Evolutionary conservation across 2,888 invertebrate species (phyloP), one percentile per base, ranked within the genome.

Genomic region (Ennomos erosarius): DNA sequence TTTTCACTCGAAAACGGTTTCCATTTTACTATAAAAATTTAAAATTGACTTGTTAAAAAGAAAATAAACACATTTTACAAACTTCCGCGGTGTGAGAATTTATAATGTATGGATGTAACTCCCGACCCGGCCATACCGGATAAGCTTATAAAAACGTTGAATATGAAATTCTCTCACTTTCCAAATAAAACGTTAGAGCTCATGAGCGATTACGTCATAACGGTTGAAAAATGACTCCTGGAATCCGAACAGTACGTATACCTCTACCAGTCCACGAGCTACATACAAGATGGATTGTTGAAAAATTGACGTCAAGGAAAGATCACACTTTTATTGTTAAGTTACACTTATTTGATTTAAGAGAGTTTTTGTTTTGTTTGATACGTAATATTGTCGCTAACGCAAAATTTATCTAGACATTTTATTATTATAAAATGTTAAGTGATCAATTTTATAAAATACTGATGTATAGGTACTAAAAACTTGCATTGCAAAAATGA

Each of bases 201-300:
- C 81, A 82, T 87, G 87, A 88, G 80, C 88, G 87, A 89, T 88
- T 88, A 87, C 82, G 88, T 87, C 85, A 84, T 83, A 83, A 76
- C 82, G 81, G 78, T 76, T 89, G 88, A 88, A 87, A 87, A 88
- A 89, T 88, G 85, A 87, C 84, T 85, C 82, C 75, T 77, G 77
- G 82, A 85, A 85, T 79, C 81, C 81, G 74, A 77, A 77, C 78
- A 44, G 48, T 26, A 26, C 5, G 26, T 49, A 38, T 47, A 53
- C 40, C 1, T 16, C 60, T 56, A 60, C 71, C n/a, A n/a, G n/a
- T n/a, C n/a, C 70, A 75, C 74, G 26, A 26, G 71, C 75, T 68
- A 72, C 75, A 77, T 80, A 81, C 74, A 79, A 83, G 85, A 85
- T 85, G 83, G 84, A 86, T 86, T 84, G 85, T 83, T 83, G 71